Base-by-base conservation (phyloP, 1,140 invertebrate species). In the Mycetomoellerius zeteki region DNA sequence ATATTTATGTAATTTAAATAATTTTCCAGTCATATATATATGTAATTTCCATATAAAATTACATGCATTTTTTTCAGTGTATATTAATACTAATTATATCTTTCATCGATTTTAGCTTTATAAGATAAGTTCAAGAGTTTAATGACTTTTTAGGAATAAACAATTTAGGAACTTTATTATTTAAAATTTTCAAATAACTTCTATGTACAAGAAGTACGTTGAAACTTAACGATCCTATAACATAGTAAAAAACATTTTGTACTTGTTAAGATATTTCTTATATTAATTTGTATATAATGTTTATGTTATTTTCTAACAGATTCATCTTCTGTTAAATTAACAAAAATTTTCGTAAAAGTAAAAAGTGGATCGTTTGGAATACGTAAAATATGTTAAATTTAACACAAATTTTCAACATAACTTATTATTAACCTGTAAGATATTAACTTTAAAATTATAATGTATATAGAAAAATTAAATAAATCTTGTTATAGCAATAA, bases 381-480 rank as follows among this genome's bases (percentile, higher is more conserved):
- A 43, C 10, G 10, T 10, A 43, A 43, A 10, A 43, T 43, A 8
- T 43, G 8, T 43, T 10, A 43, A 8, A 43, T 43, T 43, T 43
- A 43, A 43, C 8, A 43, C 1, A 30, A 30, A 30, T 43, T 43
- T 43, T 43, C 37, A 43, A 43, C 10, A 2, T 43, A 62, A 7
- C n/a, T 76, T 76, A 58, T 50, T 75, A 75, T 21, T 24, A 27
- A 27, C 3, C 3, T 58, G 7, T 4, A 43, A 3, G 4, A n/a
- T 72, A 76, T 16, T 56, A 64, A 62, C 21, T 78, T 30, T 47
- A 21, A 30, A 56, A 21, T 75, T 37, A 24, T 19, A 30, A 7
- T 16, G 37, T 76, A 19, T n/a, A 10, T 8, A 21, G 3, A 33
- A 75, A 8, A 56, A 37, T 54, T 75, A 19, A 76, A 21, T 52